phyloP scores from a whole-genome alignment of 1,140 invertebrate species.

The Habropoda laboriosa region DNA sequence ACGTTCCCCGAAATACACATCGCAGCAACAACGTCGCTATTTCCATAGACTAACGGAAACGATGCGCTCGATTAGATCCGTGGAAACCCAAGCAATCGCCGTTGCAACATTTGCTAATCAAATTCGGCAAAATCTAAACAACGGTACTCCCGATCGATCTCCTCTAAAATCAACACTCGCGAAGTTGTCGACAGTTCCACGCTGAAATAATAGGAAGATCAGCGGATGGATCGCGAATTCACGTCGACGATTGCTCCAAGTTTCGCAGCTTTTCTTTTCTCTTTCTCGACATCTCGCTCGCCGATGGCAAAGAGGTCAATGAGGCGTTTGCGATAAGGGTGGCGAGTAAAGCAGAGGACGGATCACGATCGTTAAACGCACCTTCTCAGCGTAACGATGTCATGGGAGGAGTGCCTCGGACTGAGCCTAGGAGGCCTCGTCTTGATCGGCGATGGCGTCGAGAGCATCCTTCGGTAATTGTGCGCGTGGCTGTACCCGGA shows the following conservation, averaged over 20 bases:
- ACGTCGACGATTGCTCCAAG: slow-evolving; percentile 16
- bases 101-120: background rate
- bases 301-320: slow-evolving; percentile 58
- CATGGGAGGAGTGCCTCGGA: slow-evolving; percentile 80
- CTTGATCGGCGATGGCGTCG: slow-evolving; percentile 85
- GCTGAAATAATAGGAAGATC: background rate
- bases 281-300: slow-evolving; percentile 39
- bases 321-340: slow-evolving; percentile 61
- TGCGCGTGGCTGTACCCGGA: slow-evolving; percentile 77
- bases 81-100: background rate
- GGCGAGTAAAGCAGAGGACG: slow-evolving; percentile 18
- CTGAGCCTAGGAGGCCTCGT: slow-evolving; percentile 82
- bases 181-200: background rate
- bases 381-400: slow-evolving; percentile 80
- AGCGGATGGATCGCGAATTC: background rate
- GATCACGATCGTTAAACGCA: slow-evolving; percentile 57
- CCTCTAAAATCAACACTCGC: background rate
- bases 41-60: background rate
- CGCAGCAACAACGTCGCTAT: background rate
- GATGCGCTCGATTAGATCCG: background rate
- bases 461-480: slow-evolving; percentile 82
- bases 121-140: too few species aligned
- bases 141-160: background rate
- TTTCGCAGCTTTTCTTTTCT: too few species aligned
- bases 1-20: too few species aligned